Base-by-base conservation (phyloP, 2,113 vertebrate species). In the Cephalopterus ornatus region DNA sequence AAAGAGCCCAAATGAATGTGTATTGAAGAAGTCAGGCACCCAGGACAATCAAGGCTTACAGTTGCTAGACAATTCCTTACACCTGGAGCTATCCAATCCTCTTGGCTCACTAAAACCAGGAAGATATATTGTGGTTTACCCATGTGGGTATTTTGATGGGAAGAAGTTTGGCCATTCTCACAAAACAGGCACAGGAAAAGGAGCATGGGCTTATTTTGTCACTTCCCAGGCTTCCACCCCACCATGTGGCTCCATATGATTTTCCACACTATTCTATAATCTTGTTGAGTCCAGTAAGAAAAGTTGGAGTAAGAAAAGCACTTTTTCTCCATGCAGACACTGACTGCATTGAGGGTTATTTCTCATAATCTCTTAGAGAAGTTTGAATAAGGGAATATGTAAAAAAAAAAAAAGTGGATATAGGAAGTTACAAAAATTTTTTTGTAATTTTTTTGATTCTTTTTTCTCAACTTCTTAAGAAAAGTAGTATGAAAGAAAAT, bases 221-320 rank as follows among this genome's bases (percentile, higher is more conserved):
- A 21, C 33, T 70, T 30, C 7, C 27, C 22, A 26, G 11, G 9
- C 41, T 67, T 27, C 11, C 19, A 17, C 6, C 42, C 7, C 8
- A 37, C 13, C 33, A 3, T 1, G 1, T 46, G 39, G 1, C 44
- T 92, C 8, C 7, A 32, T 33, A 28, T 1, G 1, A 12, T 74
- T 80, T 75, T 75, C 6, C 26, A 46, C 39, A 19, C 32, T 56
- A 17, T n/a, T 42, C 30, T 68, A 46, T 15, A 47, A 14, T 49
- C 33, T 46, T 41, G 4, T 26, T 0, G 1, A 5, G 33, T 33
- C 22, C 35, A 74, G 12, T 33, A 56, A 75, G 14, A 58, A 66
- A 74, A 75, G 5, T 1, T 68, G 9, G 46, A 46, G 23, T 50
- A 81, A 67, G 16, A 53, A 68, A 82, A 53, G 11, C 46, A 22